phyloP scores from a whole-genome alignment of 2,888 invertebrate species.

The Drosophila affinis region DNA sequence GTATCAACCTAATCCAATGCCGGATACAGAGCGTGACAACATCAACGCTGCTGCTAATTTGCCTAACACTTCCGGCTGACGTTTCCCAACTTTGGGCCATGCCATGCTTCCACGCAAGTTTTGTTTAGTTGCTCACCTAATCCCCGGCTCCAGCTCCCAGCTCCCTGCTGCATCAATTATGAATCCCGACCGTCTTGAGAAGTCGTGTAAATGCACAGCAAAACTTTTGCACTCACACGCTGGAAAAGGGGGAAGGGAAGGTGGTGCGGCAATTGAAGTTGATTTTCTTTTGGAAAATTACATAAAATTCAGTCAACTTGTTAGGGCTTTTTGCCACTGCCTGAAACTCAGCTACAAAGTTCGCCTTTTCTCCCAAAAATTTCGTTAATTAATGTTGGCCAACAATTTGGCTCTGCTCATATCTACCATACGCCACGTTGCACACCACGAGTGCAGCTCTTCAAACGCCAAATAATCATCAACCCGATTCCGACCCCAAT shows the following conservation, averaged over 20 bases:
- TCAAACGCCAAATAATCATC: slow-evolving; percentile 43
- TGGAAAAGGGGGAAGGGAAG: slow-evolving; percentile 1
- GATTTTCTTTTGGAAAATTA: slow-evolving; percentile 62
- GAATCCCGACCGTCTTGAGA: slow-evolving; percentile 54
- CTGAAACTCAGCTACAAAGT: slow-evolving; percentile 53
- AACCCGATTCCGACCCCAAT: slow-evolving; percentile 22
- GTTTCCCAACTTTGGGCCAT: slow-evolving; percentile 61
- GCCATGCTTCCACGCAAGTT: slow-evolving; percentile 56
- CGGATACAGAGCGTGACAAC: slow-evolving; percentile 60
- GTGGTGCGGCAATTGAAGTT: slow-evolving; percentile 7
- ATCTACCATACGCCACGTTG: slow-evolving; percentile 57
- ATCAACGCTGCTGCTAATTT: slow-evolving; percentile 68
- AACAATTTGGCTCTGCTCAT: slow-evolving; percentile 55
- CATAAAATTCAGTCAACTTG: slow-evolving; percentile 67
- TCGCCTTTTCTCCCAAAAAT: slow-evolving; percentile 36
- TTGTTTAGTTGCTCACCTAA: slow-evolving; percentile 45
- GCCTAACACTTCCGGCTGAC: slow-evolving; percentile 71
- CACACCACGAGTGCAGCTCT: slow-evolving; percentile 35
- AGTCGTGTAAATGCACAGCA: slow-evolving; percentile 67
- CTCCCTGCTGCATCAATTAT: slow-evolving; percentile 72
- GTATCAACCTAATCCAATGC: slow-evolving; percentile 37
- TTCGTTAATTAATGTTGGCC: slow-evolving; percentile 69
- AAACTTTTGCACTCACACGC: slow-evolving; percentile 62
- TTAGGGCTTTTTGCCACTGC: slow-evolving; percentile 54
- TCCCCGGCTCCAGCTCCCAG: slow-evolving; percentile 16